These are phyloP conservation scores for Onchidella celtica DNA, from an alignment of 2,888 invertebrate genomes.

Conservation along the genomic window DNA sequence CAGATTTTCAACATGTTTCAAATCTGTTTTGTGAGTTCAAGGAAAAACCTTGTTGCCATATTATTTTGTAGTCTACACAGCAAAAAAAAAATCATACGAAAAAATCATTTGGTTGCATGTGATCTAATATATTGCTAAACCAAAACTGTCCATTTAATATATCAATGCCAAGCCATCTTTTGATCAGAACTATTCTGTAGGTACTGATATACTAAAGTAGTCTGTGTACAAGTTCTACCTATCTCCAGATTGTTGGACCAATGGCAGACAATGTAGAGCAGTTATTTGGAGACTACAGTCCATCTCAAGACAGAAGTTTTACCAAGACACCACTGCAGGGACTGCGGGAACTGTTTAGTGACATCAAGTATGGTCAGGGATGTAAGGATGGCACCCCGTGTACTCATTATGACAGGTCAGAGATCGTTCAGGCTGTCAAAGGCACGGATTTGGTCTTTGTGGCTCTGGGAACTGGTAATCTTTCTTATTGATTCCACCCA, in stretches of 20 bases:
- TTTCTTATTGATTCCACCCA: no score
- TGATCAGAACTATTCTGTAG: not conserved
- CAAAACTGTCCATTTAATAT: no score
- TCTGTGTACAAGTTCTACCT: not conserved
- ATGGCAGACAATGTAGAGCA: slow-evolving; percentile 71
- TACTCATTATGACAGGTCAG: slow-evolving; percentile 58
- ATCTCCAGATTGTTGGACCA: slow-evolving; percentile 70
- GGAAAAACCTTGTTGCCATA: no score
- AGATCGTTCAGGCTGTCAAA: not conserved
- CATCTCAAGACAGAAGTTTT: slow-evolving; percentile 61
- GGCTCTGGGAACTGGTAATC: slow-evolving; percentile 56
- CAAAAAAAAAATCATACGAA: no score
- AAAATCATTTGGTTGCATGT: no score
- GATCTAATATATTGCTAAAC: no score
- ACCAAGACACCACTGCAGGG: slow-evolving; percentile 68
- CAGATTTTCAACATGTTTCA: no score
- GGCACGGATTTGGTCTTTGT: slow-evolving; percentile 41
- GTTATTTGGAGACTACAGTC: slow-evolving; percentile 73
- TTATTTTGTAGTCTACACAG: no score
- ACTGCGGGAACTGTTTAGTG: slow-evolving; percentile 55
- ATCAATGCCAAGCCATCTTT: not conserved
- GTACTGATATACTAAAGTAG: no score
- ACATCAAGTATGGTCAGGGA: not conserved
- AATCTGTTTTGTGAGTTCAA: no score
- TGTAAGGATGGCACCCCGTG: slow-evolving; percentile 67